Base-by-base conservation (phyloP, 2,113 vertebrate genomes). In the Microtus pennsylvanicus region DNA sequence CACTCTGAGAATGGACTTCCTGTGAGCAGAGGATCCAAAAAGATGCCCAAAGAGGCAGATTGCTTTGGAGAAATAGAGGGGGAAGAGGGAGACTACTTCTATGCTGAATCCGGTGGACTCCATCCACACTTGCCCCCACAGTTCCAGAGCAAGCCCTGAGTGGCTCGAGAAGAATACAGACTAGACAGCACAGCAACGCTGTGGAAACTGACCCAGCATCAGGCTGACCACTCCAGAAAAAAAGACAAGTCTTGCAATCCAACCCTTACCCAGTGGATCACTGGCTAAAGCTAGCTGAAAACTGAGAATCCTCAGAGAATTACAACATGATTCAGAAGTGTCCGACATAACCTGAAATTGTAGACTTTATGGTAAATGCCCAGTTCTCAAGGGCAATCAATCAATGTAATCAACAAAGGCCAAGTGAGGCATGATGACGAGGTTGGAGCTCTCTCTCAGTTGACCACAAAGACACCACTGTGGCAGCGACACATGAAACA, bases 141-240 rank as follows among this genome's bases (percentile, higher is more conserved):
- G 19, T 22, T 30, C 30, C 28, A 42, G 24, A 13, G 22, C 19
- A 81, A 38, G 72, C 19, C 50, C 50, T 33, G 42, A 35, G 7
- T 47, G 28, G 22, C 11, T 3, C 1, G 2, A 12, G 77, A 19
- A 8, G 33, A n/a, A 7, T 2, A 4, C 1, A 3, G 30, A 12
- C 1, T 30, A 26, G 33, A 35, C n/a, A 47, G 45, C 28, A 9
- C 0, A 38, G n/a, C 3, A 61, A 26, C 3, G 5, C 13, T 35
- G 17, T 47, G 45, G 16, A 35, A 52, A 83, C 16, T 8, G 12
- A 47, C 4, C 7, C 5, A 2, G 28, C 1, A 1, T 12, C 67
- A 22, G 24, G 26, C 35, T 33, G 3, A 12, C 12, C 11, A 19
- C 4, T 47, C 1, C 28, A 58, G 38, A 42, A 45, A 19, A 80